Conservation (phyloP, 2,888 invertebrate genomes). For the Macrosiphum euphorbiae region DNA sequence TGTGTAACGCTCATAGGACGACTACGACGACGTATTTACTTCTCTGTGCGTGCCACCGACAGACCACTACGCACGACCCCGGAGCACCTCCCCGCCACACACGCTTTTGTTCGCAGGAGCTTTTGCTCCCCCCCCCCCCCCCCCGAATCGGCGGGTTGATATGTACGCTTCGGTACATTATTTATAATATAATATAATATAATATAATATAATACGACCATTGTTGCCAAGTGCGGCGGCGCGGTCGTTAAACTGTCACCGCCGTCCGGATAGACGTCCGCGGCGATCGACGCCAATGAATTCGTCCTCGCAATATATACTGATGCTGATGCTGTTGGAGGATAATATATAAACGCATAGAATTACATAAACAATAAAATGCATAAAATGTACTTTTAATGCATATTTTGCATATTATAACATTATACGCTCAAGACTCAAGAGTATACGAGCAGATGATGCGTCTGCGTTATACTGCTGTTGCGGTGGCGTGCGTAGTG, state of each 20-base stretch:
- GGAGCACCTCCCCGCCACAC: background rate
- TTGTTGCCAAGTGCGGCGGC: background rate
- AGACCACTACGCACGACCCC: background rate
- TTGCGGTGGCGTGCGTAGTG: background rate
- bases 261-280: background rate
- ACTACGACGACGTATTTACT: too few relatives aligned
- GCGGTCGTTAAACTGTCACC: constrained; percentile 6
- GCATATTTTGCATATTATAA: background rate
- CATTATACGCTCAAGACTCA: background rate
- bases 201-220: background rate
- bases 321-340: background rate
- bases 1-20: too few relatives aligned
- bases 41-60: background rate
- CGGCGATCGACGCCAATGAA: constrained; percentile 2
- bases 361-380: background rate
- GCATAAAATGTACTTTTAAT: background rate
- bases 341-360: background rate
- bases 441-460: background rate
- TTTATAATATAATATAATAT: background rate
- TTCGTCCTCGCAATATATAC: background rate
- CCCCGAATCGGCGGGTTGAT: background rate
- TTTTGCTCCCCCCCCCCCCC: background rate
- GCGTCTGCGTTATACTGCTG: background rate
- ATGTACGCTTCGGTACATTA: background rate
- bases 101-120: background rate